Evolutionary conservation across 2,113 vertebrate genomes (phyloP).

Genomic region (Cololabis saira): DNA sequence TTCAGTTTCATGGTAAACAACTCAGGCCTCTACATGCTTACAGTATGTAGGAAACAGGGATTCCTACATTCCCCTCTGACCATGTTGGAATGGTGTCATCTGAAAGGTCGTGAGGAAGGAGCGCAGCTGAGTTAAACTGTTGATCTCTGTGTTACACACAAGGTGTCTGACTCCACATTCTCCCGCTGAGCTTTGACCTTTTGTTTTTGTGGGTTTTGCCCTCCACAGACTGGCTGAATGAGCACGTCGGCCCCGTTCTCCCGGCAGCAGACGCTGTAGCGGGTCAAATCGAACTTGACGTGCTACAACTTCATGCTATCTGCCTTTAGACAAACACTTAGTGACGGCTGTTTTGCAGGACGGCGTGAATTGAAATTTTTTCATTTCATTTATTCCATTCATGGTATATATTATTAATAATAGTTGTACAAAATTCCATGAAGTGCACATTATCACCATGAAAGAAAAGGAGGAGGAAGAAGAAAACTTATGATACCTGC

Average conservation of each 20-base stretch:
- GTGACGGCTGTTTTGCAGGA: too few relatives aligned
- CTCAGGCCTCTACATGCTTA: not conserved
- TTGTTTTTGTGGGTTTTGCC: conserved; percentile 39
- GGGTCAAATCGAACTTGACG: not conserved
- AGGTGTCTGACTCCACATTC: conserved; percentile 37
- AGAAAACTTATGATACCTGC: too few relatives aligned
- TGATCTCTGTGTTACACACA: conserved; percentile 32
- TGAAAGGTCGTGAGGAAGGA: conserved; percentile 38
- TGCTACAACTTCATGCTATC: not conserved
- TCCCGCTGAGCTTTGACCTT: conserved; percentile 43
- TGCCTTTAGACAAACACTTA: not conserved
- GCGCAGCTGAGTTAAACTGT: conserved; percentile 9
- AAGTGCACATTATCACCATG: too few relatives aligned
- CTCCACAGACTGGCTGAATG: conserved; percentile 6
- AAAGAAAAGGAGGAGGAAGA: too few relatives aligned
- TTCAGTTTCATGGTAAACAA: not conserved
- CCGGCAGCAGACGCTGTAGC: not conserved
- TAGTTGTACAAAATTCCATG: too few relatives aligned
- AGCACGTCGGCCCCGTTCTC: not conserved
- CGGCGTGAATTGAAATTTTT: too few relatives aligned
- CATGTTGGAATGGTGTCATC: conserved; percentile 28
- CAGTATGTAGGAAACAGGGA: conserved; percentile 33
- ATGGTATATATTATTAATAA: too few relatives aligned
- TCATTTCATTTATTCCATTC: too few relatives aligned
- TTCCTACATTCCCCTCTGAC: conserved; percentile 17